Base-by-base conservation (phyloP, 2,797 vertebrate species). In the Cyprinella venusta region DNA sequence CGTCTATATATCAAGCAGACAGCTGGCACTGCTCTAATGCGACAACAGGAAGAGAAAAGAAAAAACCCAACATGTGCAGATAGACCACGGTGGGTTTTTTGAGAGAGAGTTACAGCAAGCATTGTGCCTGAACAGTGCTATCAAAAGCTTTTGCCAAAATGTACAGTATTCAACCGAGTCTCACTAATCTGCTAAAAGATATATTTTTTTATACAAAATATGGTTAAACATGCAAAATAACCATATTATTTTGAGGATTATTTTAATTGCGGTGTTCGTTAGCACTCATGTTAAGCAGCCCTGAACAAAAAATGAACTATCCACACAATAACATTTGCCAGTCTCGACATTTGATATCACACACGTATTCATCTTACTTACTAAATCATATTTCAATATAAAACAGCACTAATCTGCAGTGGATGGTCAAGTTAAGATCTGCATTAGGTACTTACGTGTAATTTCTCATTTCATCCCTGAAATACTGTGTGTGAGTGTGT, bases 11-110 rank as follows among this genome's bases (percentile, higher is more conserved):
- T 88, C 84, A 87, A 26, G 16, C 54, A 52, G 85, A 85, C 81
- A 87, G 81, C 68, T 64, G 18, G 54, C 26, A 12, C 38, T 45
- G 33, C 71, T 74, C 67, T 19, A 71, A n/a, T 7, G 18, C 18
- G 76, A 76, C 71, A 85, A 87, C 86, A 88, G 87, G 87, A 88
- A 88, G 80, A 82, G 83, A 76, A 61, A 82, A 59, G 64, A 54
- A 54, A 71, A 84, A 56, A 77, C 67, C 6, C 16, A 59, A 59
- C n/a, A 40, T 71, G 63, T 48, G 48, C 84, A 78, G 45, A 68
- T 48, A 30, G 4, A 64, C 45, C 38, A 26, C 33, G 45, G 36
- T 33, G 63, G 54, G 79, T 79, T 79, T 64, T 40, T 42, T 63
- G 3, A 30, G 30, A 30, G 83, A 21, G 36, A 74, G 68, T 59